Conservation (phyloP, 2,888 invertebrate species). For the Drosophila limbata region DNA sequence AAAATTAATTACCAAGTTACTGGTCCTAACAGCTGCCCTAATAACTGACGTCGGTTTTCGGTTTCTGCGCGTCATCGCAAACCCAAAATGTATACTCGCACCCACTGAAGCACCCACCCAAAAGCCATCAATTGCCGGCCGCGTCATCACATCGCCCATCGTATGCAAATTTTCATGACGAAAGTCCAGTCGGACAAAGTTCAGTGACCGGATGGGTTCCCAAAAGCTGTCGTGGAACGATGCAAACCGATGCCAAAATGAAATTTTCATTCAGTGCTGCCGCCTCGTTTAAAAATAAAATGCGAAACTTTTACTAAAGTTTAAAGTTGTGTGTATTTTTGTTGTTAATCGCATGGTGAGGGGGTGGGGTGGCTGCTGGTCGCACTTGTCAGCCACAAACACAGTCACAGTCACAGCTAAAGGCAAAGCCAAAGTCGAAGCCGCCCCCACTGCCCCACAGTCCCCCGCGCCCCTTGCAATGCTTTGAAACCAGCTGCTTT, state of each 20-base stretch:
- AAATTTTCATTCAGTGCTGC: slow-evolving; percentile 70
- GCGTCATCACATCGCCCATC: slow-evolving; percentile 52
- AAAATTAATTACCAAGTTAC: slow-evolving; percentile 9
- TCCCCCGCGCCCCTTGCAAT: slow-evolving; percentile 50
- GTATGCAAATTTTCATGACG: slow-evolving; percentile 77
- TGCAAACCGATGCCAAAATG: slow-evolving; percentile 35
- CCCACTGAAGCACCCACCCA: slow-evolving; percentile 21
- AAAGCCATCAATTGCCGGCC: slow-evolving; percentile 30
- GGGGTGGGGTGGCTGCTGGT: slow-evolving; percentile 7
- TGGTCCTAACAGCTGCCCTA: slow-evolving; percentile 27
- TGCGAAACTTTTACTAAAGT: slow-evolving; percentile 75
- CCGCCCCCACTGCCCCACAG: slow-evolving; percentile 20
- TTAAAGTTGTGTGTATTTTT: slow-evolving; percentile 52
- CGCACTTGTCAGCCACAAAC: slow-evolving; percentile 55
- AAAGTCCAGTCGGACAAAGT: slow-evolving; percentile 82
- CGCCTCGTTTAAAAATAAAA: slow-evolving; percentile 70
- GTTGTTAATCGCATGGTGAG: slow-evolving; percentile 21
- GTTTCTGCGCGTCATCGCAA: slow-evolving; percentile 37
- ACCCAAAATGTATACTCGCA: slow-evolving; percentile 16
- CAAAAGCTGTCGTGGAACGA: slow-evolving; percentile 30
- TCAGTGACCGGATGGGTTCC: slow-evolving; percentile 61
- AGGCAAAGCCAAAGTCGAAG: slow-evolving; percentile 34
- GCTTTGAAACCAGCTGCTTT: slow-evolving; percentile 66
- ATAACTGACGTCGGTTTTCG: slow-evolving; percentile 22
- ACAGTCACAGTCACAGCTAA: neutral